Base-by-base conservation (phyloP, 2,113 vertebrate species). In the Corvus moneduloides region DNA sequence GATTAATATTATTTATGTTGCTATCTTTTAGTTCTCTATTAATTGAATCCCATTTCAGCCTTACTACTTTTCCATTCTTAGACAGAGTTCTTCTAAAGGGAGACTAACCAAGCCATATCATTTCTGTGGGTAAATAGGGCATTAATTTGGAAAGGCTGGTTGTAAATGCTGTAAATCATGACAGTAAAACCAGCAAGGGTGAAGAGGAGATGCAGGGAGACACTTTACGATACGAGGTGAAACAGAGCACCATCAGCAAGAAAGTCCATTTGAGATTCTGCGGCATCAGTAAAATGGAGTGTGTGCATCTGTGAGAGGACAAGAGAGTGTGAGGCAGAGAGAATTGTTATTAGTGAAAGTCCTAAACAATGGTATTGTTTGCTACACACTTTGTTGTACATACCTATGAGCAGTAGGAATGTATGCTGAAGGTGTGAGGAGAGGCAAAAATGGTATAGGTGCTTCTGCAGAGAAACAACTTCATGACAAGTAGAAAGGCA, bases 231-330 rank as follows among this genome's bases (percentile, higher is more conserved):
- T 24, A 33, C 0, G 2, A 32, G 26, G 37, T 54, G 52, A 90
- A 77, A 68, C 12, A 3, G 67, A 94, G 66, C 56, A 67, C 35
- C 54, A 55, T 85, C 78, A 84, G 62, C 69, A 76, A 44, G 82
- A 85, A 72, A 39, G 32, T 74, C 74, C 87, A 52, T 59, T 78
- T 44, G 72, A 33, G 73, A 43, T 76, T 90, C 59, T 93, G 61
- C 1, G 0, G 11, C 35, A 72, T 83, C 39, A 77, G 37, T 83
- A 51, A 87, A 93, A 93, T 7, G 26, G 26, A 68, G 28, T 13
- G 30, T 0, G 0, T 11, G 8, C 28, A 43, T 72, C 71, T 0
- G 0, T 87, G 54, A 81, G 83, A 64, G 73, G 56, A n/a, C 49
- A 74, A 66, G 49, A 63, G 39, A 44, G 17, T 1, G 8, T 23